Base-by-base conservation (phyloP, 2,888 invertebrate species). In the Fragum whitleyi region DNA sequence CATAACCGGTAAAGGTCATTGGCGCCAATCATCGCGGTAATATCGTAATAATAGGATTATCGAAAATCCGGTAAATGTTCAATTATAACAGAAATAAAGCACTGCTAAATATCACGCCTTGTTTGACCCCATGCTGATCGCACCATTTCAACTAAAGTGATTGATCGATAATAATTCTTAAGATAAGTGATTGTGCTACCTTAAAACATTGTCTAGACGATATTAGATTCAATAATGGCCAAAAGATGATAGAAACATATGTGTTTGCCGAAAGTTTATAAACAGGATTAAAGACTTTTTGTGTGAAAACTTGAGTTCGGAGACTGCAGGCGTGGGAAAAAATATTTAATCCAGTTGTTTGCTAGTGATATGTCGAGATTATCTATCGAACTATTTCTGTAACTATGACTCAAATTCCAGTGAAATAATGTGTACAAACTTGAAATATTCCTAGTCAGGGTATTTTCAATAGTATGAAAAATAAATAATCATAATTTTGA, bases 111-210 rank as follows among this genome's bases (percentile, higher is more conserved):
- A 26, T 65, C 32, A 65, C 65, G 26, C 65, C 65, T 65, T 39
- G 65, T 42, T 42, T 65, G 23, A 32, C 65, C 65, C 65, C 65
- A 62, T 65, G 65, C 42, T 65, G 65, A 42, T 26, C 65, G 23
- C 42, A 65, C 39, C 1, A 36, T 19, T 23, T 42, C 42, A 23
- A 7, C 42, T 14, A 21, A 39, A 42, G 14, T 65, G 65, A 65
- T 65, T 42, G 65, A 23, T 21, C 42, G 6, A 42, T 65, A 42
- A 65, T 42, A 19, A 26, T n/a, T 14, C 14, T 65, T 9, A 19
- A 39, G 1, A 26, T 9, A 21, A 19, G 19, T 65, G 65, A 65
- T 65, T 65, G 65, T 11, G 16, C 23, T 19, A 42, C 42, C 21
- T n/a, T 42, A 26, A 42, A 65, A 42, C 32, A 36, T 36, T 65